Evolutionary conservation across 2,888 invertebrate species (phyloP).

Genomic region (Eupithecia vulgata): DNA sequence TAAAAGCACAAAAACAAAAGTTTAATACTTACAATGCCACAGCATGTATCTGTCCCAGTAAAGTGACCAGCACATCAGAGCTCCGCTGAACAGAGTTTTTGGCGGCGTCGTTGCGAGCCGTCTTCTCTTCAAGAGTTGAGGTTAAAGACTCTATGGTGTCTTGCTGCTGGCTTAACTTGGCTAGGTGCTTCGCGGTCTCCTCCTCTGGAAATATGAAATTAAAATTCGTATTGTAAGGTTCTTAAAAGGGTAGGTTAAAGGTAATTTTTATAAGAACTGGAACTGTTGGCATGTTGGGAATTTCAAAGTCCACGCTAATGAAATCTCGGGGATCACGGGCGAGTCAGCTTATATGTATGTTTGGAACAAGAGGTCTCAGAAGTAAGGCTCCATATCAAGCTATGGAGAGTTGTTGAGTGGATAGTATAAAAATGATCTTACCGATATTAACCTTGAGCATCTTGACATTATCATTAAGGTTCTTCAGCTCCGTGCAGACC

Average conservation of each 20-base stretch:
- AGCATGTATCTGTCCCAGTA: conserved; percentile 63
- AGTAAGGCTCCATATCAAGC: too few relatives aligned
- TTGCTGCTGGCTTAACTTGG: conserved; percentile 84
- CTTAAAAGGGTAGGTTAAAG: too few relatives aligned
- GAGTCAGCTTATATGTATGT: too few relatives aligned
- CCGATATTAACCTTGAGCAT: conserved; percentile 86
- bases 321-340: too few relatives aligned
- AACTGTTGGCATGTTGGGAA: too few relatives aligned
- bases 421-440: conserved; percentile 47
- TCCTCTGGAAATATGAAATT: conserved; percentile 80
- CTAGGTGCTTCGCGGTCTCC: conserved; percentile 83
- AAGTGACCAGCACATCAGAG: conserved; percentile 54
- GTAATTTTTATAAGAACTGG: too few relatives aligned
- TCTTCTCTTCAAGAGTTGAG: conserved; percentile 77
- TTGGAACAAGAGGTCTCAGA: too few relatives aligned
- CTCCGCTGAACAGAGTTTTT: conserved; percentile 59
- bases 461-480: conserved; percentile 87
- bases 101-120: conserved; percentile 64
- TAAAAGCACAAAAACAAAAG: too few relatives aligned
- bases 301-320: too few relatives aligned
- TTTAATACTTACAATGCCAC: conserved; percentile 72
- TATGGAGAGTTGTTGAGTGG: not conserved
- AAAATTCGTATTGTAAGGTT: too few relatives aligned
- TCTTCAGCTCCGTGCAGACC: conserved; percentile 92
- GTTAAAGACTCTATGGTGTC: conserved; percentile 84